A percentile compares a stretch with the other conserved stretches of the same genome.
These are phyloP conservation scores for Dipus sagitta DNA, from an alignment of 2,797 vertebrate species.

Conservation along the genomic window DNA sequence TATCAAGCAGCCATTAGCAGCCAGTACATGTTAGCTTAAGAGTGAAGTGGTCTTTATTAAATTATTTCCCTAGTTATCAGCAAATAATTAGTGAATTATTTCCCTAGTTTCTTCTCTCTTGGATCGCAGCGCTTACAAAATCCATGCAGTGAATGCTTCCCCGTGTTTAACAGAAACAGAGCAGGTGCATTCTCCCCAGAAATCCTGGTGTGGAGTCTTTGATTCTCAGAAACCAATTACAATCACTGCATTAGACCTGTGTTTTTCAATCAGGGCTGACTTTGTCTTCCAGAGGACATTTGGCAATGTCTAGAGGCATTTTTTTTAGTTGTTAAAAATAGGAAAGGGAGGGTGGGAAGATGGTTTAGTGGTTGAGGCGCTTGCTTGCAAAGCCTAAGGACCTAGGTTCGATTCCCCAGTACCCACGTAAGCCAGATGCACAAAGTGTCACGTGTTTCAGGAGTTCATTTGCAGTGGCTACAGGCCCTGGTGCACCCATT, in stretches of 20 bases:
- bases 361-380: no score
- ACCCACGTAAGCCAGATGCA: no score
- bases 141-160: neutral
- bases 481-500: no score
- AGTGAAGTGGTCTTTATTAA: neutral
- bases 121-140: neutral
- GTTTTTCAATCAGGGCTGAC: neutral
- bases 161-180: constrained; percentile 30
- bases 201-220: neutral
- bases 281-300: neutral
- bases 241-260: neutral
- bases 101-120: neutral
- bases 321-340: neutral
- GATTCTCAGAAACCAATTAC: neutral
- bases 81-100: no score
- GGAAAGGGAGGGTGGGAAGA: no score
- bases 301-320: neutral
- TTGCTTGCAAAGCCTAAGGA: no score
- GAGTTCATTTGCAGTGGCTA: no score
- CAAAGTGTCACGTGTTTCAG: no score
- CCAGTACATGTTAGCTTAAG: no score
- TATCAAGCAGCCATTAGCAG: neutral
- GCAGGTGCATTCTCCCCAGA: constrained; percentile 51
- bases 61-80: neutral
- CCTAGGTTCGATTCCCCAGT: no score